These are phyloP conservation scores for Zaprionus tsacasi DNA, from an alignment of 1,140 invertebrate species.

Conservation along the genomic window DNA sequence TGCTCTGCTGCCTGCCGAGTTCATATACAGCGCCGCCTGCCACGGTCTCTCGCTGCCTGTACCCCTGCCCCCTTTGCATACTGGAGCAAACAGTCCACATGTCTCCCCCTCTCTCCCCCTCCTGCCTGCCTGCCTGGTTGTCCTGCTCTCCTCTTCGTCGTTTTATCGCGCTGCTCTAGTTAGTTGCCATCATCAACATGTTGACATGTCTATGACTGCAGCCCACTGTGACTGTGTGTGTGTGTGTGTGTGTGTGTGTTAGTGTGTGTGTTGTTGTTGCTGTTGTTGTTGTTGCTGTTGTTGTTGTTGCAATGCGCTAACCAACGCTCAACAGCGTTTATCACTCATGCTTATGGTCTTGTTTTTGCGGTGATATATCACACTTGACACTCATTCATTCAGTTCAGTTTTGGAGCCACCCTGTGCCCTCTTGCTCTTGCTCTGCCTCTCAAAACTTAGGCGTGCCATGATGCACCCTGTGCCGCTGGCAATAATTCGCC, in stretches of 20 bases:
- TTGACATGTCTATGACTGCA: slow-evolving; percentile 81
- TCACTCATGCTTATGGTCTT: slow-evolving; percentile 83
- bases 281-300: slow-evolving; percentile 35
- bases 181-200: slow-evolving; percentile 82
- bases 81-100: not conserved
- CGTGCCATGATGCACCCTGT: slow-evolving; percentile 1
- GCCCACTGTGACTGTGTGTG: slow-evolving; percentile 22
- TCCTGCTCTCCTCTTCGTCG: slow-evolving; percentile 29
- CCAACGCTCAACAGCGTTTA: slow-evolving; percentile 80
- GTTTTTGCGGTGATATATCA: slow-evolving; percentile 84
- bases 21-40: slow-evolving; percentile 10
- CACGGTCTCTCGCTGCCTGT: not conserved
- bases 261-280: slow-evolving; percentile 28
- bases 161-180: slow-evolving; percentile 66
- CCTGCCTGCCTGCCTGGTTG: not conserved
- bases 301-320: slow-evolving; percentile 52
- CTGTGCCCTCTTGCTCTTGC: slow-evolving; percentile 11
- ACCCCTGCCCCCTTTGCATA: slow-evolving; percentile 4
- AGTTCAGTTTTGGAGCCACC: slow-evolving; percentile 56
- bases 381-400: slow-evolving; percentile 84
- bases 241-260: slow-evolving; percentile 41
- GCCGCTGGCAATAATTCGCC: not conserved
- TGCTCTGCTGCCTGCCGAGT: slow-evolving; percentile 43
- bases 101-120: not conserved
- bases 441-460: not conserved